A percentile compares a stretch with the other conserved stretches of the same genome.
Evolutionary conservation across 2,797 vertebrate genomes (phyloP).

Genomic region (Chiloscyllium punctatum): DNA sequence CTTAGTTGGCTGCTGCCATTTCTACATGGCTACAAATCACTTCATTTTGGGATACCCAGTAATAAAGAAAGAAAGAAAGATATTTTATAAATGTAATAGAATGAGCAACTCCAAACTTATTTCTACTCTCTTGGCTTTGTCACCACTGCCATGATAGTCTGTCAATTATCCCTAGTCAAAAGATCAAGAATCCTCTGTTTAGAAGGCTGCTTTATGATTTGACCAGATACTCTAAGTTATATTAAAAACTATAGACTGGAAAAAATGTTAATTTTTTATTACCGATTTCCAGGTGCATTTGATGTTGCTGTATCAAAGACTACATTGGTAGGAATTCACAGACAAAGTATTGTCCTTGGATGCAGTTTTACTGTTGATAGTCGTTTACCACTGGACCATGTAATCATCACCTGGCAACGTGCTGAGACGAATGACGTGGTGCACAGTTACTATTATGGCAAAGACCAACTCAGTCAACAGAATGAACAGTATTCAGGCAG

Average conservation of each 20-base stretch:
- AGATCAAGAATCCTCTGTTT: neutral
- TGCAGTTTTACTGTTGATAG: conserved; percentile 43
- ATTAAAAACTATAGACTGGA: neutral
- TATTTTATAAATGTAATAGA: too few species aligned
- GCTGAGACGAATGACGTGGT: conserved; percentile 39
- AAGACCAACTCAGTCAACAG: conserved; percentile 43
- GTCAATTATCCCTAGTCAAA: neutral
- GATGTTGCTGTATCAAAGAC: conserved; percentile 33
- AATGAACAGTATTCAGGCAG: conserved; percentile 40
- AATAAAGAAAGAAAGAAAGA: too few species aligned
- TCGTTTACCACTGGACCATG: neutral
- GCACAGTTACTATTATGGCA: conserved; percentile 47
- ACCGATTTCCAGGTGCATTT: conserved; percentile 39
- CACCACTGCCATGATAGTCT: neutral
- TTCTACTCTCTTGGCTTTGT: neutral
- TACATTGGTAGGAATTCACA: conserved; percentile 36
- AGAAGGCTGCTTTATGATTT: neutral
- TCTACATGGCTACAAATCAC: too few species aligned
- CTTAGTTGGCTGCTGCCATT: too few species aligned
- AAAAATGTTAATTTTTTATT: neutral
- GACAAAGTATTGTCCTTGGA: conserved; percentile 39
- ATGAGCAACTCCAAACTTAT: too few species aligned
- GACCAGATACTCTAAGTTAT: neutral
- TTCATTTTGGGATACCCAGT: too few species aligned
- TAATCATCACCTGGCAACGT: conserved; percentile 49